These are phyloP conservation scores for Euura saliciscinereae DNA, from an alignment of 1,140 invertebrate species.

Conservation along the genomic window DNA sequence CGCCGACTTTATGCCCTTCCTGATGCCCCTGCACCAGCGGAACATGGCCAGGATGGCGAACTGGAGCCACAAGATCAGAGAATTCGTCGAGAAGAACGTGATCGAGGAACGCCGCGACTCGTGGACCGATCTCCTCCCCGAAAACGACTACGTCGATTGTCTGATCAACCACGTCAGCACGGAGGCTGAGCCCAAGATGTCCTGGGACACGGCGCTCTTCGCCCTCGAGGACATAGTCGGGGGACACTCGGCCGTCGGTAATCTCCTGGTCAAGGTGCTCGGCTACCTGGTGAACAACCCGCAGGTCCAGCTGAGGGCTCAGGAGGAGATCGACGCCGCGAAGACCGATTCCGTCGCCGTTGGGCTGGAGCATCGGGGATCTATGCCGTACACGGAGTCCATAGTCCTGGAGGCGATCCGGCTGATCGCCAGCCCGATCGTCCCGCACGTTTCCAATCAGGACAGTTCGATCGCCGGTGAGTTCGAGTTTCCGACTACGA, in stretches of 20 bases:
- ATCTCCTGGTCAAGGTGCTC: constrained; percentile 78
- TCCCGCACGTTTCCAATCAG: constrained; percentile 86
- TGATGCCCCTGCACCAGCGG: constrained; percentile 73
- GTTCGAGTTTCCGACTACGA: neutral
- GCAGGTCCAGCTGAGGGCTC: constrained; percentile 69
- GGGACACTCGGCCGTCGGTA: constrained; percentile 85
- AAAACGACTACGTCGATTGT: constrained; percentile 74
- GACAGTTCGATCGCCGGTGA: constrained; percentile 72
- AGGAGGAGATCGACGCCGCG: constrained; percentile 72
- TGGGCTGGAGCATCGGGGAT: constrained; percentile 68
- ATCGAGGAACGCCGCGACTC: constrained; percentile 67
- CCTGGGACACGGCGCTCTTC: constrained; percentile 76
- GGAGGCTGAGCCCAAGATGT: constrained; percentile 61
- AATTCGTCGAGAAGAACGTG: constrained; percentile 77
- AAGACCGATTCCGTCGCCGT: constrained; percentile 59
- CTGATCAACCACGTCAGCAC: constrained; percentile 72
- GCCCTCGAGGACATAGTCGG: constrained; percentile 86
- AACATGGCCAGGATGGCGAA: constrained; percentile 72
- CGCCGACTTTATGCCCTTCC: constrained; percentile 86
- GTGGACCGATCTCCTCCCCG: constrained; percentile 58
- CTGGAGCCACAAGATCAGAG: constrained; percentile 73
- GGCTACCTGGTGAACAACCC: constrained; percentile 70
- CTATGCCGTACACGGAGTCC: constrained; percentile 84
- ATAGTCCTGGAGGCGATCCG: constrained; percentile 81
- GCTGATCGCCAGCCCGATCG: constrained; percentile 84